A percentile compares a stretch with the other conserved stretches of the same genome.
Conservation (phyloP, 2,797 vertebrate species). For the Cetoscarus ocellatus region DNA sequence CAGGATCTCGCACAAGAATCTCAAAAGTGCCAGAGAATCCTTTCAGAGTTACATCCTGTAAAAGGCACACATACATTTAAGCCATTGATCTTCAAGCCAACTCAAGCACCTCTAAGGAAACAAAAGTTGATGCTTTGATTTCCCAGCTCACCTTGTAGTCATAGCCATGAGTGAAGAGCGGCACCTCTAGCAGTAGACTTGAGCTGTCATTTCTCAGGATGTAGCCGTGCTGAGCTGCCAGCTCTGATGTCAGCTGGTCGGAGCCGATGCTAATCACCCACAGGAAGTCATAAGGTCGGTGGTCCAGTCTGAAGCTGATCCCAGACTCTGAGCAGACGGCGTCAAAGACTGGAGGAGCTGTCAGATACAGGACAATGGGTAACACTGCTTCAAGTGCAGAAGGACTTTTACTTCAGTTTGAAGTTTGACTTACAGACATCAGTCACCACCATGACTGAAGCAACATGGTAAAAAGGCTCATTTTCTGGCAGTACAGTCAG, state of each 20-base stretch:
- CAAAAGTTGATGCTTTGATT: background rate
- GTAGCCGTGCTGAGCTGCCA: slow-evolving; percentile 74
- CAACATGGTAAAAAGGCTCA: background rate
- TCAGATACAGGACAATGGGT: rapidly evolving
- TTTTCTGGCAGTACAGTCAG: background rate
- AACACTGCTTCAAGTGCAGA: background rate
- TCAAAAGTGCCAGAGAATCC: slow-evolving; percentile 78
- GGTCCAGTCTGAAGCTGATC: slow-evolving; percentile 67
- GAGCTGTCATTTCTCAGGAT: slow-evolving; percentile 72
- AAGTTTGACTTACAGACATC: background rate
- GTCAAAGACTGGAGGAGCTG: slow-evolving; percentile 62
- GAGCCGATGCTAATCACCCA: slow-evolving; percentile 80
- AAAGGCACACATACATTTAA: background rate
- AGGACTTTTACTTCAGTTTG: background rate
- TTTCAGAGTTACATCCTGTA: slow-evolving; percentile 69
- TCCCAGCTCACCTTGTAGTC: slow-evolving; percentile 74
- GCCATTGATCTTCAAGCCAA: background rate
- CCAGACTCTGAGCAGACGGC: slow-evolving; percentile 54
- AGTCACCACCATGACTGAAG: background rate
- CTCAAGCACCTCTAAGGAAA: background rate
- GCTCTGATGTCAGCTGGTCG: slow-evolving; percentile 66
- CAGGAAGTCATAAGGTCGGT: slow-evolving; percentile 65
- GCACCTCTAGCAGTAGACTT: slow-evolving; percentile 78
- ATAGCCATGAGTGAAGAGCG: slow-evolving; percentile 81
- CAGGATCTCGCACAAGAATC: slow-evolving; percentile 70